Evolutionary conservation across 2,113 vertebrate species (phyloP), one percentile per base, ranked within the genome.

Genomic region (Phrynocephalus versicolor): DNA sequence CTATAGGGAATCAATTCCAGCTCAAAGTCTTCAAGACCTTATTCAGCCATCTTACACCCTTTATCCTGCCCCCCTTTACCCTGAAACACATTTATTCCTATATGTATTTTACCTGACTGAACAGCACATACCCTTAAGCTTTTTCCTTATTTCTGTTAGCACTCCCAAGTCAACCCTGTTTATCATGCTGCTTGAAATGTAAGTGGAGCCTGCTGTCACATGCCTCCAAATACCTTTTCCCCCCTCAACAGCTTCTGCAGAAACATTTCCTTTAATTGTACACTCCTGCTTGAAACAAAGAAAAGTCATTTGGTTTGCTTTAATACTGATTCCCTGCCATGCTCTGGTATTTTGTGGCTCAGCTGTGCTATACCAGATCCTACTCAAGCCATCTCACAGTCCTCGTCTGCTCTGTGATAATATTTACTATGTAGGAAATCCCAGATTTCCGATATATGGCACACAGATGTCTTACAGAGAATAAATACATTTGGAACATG

Each of bases 181-280:
- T 27, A 65, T 39, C n/a, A 45, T 23, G 7, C 62, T 27, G 35
- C 84, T 89, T 77, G 87, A 90, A 95, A 84, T 78, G 16, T 69
- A 76, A 21, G 60, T 77, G 33, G 45, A 67, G 85, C 85, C 87
- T 77, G 90, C 73, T 91, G 89, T 92, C 91, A 89, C 90, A 93
- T 88, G 93, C 87, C 83, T 92, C 91, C 92, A 88, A 94, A 95
- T 92, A 86, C 78, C 88, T 85, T 89, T 93, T 62, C 93, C 83
- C 91, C 81, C 93, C 91, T 79, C 73, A 84, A 85, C 89, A 73
- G 85, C 91, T 94, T 92, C 86, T 89, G 91, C 88, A 86, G 87
- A 89, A 84, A 92, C 82, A 90, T 21, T 35, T 86, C 81, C 14
- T 94, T 84, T 82, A 94, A 92, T 89, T 27, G 75, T 82, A 94